Conservation (phyloP, 2,888 invertebrate species). For the Lasioglossum leucozonium region DNA sequence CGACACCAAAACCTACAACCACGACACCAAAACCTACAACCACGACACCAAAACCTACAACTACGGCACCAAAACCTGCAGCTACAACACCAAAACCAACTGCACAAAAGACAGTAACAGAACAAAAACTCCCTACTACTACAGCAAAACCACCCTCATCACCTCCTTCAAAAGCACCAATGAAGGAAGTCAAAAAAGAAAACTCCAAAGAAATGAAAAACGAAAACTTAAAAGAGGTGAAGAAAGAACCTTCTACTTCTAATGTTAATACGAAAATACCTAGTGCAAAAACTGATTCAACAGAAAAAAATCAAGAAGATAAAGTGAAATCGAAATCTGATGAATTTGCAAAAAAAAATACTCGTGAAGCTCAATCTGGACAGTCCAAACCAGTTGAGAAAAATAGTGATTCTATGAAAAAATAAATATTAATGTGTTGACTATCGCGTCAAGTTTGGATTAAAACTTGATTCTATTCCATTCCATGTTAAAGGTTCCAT, state of each 20-base stretch:
- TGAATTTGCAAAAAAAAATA: constrained; percentile 18
- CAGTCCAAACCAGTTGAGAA: constrained; percentile 39
- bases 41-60: constrained; percentile 68
- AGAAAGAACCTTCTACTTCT: constrained; percentile 51
- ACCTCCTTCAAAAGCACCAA: constrained; percentile 23
- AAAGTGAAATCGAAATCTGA: constrained; percentile 41
- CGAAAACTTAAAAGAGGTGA: constrained; percentile 44
- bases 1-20: constrained; percentile 44
- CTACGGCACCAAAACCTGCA: constrained; percentile 15
- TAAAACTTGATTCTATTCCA: constrained; percentile 24
- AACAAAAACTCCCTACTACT: neutral
- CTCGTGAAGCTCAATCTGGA: constrained; percentile 14
- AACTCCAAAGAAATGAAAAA: constrained; percentile 34
- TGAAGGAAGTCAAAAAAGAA: constrained; percentile 18
- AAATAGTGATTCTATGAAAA: constrained; percentile 35
- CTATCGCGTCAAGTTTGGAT: constrained; percentile 14
- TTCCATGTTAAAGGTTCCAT: constrained; percentile 36
- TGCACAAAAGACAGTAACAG: neutral
- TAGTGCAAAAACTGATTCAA: constrained; percentile 43
- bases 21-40: constrained; percentile 63
- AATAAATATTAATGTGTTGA: constrained; percentile 16
- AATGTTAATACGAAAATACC: constrained; percentile 37
- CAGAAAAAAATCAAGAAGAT: constrained; percentile 61
- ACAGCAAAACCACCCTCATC: constrained; percentile 32
- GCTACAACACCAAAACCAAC: neutral